Percentiles rank a stretch among this genome's conserved stretches.
Conservation (phyloP, 2,113 vertebrate genomes). For the Rhinolophus sinicus region DNA sequence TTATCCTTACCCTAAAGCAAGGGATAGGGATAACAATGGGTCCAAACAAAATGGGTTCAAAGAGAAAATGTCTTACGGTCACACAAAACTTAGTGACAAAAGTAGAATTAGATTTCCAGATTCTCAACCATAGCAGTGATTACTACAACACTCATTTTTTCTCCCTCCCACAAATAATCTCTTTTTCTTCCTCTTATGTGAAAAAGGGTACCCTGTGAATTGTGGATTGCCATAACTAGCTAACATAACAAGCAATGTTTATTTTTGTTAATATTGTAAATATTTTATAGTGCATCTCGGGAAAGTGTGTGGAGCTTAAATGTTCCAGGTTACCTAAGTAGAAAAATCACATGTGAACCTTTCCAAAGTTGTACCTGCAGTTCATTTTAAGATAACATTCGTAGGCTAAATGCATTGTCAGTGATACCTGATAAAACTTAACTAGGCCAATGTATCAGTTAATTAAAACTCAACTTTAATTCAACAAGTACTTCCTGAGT, state of each 20-base stretch:
- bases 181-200: not conserved
- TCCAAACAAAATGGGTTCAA: not conserved
- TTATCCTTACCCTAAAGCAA: not conserved
- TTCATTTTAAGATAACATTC: not conserved
- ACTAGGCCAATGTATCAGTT: not conserved
- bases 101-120: not conserved
- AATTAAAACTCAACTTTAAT: conserved; percentile 10
- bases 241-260: not conserved
- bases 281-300: not conserved
- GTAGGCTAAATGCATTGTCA: conserved; percentile 2
- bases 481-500: not conserved
- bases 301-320: not conserved
- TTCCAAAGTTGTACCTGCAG: not conserved
- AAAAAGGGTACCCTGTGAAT: not conserved
- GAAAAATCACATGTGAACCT: not conserved
- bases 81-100: not conserved
- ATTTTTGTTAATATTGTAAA: not conserved
- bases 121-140: not conserved
- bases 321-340: not conserved
- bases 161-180: not conserved
- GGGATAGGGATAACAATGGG: not conserved
- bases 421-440: not conserved
- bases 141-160: not conserved
- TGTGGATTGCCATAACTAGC: not conserved
- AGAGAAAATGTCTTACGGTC: not conserved